A percentile compares a stretch with the other conserved stretches of the same genome.
phyloP scores from a whole-genome alignment of 2,888 invertebrate genomes.

The Apamea anceps region DNA sequence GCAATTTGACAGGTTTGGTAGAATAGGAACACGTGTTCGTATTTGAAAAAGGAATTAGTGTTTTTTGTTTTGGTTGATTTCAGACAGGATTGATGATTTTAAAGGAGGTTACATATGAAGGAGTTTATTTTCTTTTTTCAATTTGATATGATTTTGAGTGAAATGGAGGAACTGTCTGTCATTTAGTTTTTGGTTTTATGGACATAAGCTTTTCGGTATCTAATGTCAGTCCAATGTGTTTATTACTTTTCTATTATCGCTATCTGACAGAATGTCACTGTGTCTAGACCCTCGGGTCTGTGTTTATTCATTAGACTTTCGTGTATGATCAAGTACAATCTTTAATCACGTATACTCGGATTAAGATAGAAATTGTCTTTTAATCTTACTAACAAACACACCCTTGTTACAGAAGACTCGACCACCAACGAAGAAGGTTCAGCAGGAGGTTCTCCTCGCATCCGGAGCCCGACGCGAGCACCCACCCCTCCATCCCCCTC shows the following conservation, averaged over 20 bases:
- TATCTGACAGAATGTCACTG: no score
- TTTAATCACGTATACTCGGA: not conserved
- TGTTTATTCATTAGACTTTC: not conserved
- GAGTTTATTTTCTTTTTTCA: not conserved
- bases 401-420: conserved; percentile 92
- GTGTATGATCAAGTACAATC: not conserved
- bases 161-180: not conserved
- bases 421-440: conserved; percentile 92
- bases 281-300: no score
- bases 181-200: not conserved
- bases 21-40: conserved; percentile 14
- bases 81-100: not conserved
- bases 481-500: conserved; percentile 88
- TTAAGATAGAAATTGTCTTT: not conserved
- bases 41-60: conserved; percentile 6
- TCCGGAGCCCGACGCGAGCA: conserved; percentile 91
- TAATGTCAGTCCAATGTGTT: no score
- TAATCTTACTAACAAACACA: conserved; percentile 26
- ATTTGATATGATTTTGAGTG: not conserved
- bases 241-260: no score
- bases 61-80: not conserved
- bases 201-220: no score
- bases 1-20: conserved; percentile 69
- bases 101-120: not conserved
- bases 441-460: conserved; percentile 89